Percentiles rank a stretch among this genome's conserved stretches.
These are phyloP conservation scores for Mechanitis messenoides DNA, from an alignment of 2,888 invertebrate species.

Conservation along the genomic window DNA sequence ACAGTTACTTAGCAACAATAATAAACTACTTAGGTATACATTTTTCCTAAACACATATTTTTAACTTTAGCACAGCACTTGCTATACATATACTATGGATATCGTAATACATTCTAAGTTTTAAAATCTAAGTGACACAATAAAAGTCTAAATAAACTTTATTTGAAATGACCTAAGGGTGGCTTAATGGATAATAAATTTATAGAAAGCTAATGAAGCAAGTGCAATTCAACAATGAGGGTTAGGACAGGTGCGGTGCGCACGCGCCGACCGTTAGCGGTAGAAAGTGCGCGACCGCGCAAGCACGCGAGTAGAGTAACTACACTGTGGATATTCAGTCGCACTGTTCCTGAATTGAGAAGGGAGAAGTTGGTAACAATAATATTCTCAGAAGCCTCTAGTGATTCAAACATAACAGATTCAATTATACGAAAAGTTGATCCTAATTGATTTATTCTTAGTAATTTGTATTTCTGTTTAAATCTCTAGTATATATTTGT, in stretches of 20 bases:
- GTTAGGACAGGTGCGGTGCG: constrained; percentile 70
- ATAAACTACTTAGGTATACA: no score
- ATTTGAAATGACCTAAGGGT: constrained; percentile 9
- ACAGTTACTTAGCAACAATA: no score
- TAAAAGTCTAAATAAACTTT: background rate
- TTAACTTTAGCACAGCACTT: no score
- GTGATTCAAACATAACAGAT: background rate
- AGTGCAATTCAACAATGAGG: constrained; percentile 44
- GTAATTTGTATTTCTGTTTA: constrained; percentile 8
- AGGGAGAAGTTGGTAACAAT: background rate
- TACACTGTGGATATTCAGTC: constrained; percentile 18
- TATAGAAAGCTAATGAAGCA: constrained; percentile 40
- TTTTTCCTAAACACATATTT: no score
- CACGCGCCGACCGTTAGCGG: constrained; percentile 76
- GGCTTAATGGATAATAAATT: constrained; percentile 28
- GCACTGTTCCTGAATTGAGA: background rate
- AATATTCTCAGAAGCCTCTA: background rate
- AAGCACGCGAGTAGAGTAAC: constrained; percentile 68
- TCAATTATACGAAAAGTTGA: background rate
- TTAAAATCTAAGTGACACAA: background rate
- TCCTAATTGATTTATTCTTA: background rate
- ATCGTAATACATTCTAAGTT: no score
- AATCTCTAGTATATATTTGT: no score
- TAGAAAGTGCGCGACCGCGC: constrained; percentile 75
- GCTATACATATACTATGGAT: no score